phyloP scores from a whole-genome alignment of 2,797 vertebrate genomes.

The Cryptoprocta ferox region DNA sequence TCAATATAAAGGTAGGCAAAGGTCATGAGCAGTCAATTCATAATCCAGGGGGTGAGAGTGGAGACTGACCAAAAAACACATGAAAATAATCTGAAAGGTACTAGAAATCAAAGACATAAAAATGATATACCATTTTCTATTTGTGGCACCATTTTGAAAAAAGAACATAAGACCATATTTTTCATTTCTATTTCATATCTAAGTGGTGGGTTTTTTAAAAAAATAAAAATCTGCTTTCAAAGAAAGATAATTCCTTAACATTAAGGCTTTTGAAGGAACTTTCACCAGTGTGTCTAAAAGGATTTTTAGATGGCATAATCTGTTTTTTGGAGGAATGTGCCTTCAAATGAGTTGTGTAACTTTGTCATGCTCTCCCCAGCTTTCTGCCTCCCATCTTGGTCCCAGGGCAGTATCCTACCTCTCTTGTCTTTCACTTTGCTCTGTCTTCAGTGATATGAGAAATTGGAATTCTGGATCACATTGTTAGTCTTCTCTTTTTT shows the following conservation, averaged over 20 bases:
- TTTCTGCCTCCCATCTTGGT: not conserved
- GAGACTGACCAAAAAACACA: not conserved
- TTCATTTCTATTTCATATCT: not conserved
- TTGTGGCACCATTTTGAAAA: not conserved
- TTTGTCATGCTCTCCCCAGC: not conserved
- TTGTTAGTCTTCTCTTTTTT: not conserved
- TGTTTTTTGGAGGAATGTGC: not conserved
- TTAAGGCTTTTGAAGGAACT: not conserved
- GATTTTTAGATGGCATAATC: not conserved
- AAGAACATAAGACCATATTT: not conserved
- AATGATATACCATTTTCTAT: not conserved
- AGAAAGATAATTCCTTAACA: not conserved
- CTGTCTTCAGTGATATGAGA: not conserved
- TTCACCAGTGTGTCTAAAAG: not conserved
- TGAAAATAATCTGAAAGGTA: not conserved
- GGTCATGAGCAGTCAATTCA: not conserved
- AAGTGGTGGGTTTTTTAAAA: not conserved
- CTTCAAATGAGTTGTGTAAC: not conserved
- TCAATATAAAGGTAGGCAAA: not conserved
- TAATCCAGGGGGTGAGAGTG: not conserved
- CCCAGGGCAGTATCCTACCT: too few species aligned
- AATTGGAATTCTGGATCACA: not conserved
- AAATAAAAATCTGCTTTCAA: not conserved
- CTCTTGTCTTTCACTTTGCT: not conserved
- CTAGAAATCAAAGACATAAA: not conserved